Percentiles rank a stretch among this genome's conserved stretches.
These are phyloP conservation scores for Meganola albula DNA, from an alignment of 2,888 invertebrate genomes.

Conservation along the genomic window DNA sequence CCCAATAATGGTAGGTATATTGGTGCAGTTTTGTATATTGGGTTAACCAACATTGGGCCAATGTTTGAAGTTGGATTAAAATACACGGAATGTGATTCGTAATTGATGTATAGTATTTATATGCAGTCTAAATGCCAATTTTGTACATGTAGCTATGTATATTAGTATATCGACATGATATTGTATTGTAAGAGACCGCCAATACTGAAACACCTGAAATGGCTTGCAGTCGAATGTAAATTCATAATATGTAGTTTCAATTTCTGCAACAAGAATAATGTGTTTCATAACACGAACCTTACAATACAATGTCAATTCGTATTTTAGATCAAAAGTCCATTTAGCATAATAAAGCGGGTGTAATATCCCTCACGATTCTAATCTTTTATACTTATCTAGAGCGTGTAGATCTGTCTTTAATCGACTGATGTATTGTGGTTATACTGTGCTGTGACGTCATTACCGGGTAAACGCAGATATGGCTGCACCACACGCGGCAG, in stretches of 20 bases:
- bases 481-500: too few species aligned
- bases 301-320: too few species aligned
- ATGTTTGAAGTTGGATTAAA: too few species aligned
- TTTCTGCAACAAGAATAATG: too few species aligned
- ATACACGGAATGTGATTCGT: conserved; percentile 23
- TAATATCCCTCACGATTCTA: conserved; percentile 9
- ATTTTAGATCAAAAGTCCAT: conserved; percentile 26
- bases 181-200: conserved; percentile 19
- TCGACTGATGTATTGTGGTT: conserved; percentile 20
- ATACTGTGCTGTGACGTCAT: conserved; percentile 8
- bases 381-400: conserved; percentile 26
- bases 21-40: too few species aligned
- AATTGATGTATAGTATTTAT: conserved; percentile 30
- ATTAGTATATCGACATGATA: conserved; percentile 47
- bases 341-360: conserved; percentile 21
- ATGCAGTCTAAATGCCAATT: conserved; percentile 37
- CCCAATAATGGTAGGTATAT: too few species aligned
- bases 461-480: too few species aligned
- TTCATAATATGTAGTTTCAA: too few species aligned
- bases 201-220: too few species aligned
- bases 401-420: conserved; percentile 25
- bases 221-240: too few species aligned
- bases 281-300: too few species aligned
- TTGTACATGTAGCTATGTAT: conserved; percentile 40
- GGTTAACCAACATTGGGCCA: too few species aligned